phyloP scores from a whole-genome alignment of 2,113 vertebrate genomes.

The Indicator maculatus region DNA sequence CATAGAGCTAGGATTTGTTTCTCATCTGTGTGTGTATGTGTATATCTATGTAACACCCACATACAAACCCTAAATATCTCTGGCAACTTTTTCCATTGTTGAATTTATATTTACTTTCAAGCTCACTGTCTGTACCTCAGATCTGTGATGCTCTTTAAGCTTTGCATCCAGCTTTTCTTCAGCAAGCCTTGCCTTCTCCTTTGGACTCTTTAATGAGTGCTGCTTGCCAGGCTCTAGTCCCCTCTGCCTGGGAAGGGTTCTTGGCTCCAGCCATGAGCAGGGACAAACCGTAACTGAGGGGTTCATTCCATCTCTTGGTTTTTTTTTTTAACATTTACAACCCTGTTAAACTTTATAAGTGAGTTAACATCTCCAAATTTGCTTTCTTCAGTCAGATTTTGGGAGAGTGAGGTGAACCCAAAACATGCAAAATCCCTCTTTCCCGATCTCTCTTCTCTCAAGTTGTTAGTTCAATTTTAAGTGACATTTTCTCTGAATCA shows the following conservation, averaged over 20 bases:
- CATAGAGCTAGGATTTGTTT: constrained; percentile 4
- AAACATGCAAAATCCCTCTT: neutral
- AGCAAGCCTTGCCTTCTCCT: neutral
- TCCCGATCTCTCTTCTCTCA: neutral
- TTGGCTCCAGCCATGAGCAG: neutral
- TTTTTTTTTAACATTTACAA: neutral
- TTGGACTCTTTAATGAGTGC: neutral
- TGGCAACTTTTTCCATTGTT: neutral
- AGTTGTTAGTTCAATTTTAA: neutral
- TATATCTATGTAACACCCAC: neutral
- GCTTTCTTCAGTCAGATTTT: neutral
- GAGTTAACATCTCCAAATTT: neutral
- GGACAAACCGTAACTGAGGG: neutral
- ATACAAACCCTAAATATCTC: constrained; percentile 25
- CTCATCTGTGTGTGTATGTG: neutral
- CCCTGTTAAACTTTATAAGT: neutral
- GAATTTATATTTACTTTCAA: constrained; percentile 22
- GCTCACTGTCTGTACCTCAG: neutral
- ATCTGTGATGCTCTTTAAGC: neutral
- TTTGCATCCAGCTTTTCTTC: neutral
- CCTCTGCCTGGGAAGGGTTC: neutral
- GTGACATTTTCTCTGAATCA: neutral
- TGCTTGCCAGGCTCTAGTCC: accelerated
- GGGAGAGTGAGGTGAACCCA: neutral
- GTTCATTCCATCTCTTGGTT: neutral